A percentile compares a stretch with the other conserved stretches of the same genome.
Conservation (phyloP, 2,113 vertebrate genomes). For the Myanophis thanlyinensis region DNA sequence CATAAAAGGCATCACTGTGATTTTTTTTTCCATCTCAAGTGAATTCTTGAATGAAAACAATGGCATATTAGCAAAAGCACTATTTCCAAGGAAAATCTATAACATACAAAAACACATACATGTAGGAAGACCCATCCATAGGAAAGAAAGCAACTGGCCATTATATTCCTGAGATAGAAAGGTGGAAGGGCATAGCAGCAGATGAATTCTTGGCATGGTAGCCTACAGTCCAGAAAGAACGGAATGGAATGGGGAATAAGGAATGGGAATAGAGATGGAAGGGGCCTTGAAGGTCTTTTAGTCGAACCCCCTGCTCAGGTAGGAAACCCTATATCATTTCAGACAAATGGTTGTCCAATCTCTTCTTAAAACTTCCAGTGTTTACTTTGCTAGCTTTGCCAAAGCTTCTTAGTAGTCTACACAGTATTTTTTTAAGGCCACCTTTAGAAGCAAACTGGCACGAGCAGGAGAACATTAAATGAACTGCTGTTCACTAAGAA, state of each 20-base stretch:
- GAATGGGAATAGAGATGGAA: too few relatives aligned
- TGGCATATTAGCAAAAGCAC: background rate
- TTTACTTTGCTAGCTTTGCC: background rate
- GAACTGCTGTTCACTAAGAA: background rate
- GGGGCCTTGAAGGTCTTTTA: too few relatives aligned
- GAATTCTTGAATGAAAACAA: background rate
- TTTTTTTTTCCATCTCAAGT: background rate
- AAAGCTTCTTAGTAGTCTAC: background rate
- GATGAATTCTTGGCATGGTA: background rate
- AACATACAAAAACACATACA: background rate
- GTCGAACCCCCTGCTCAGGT: too few relatives aligned
- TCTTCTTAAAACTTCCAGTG: too few relatives aligned
- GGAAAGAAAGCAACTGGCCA: background rate
- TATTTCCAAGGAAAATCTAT: background rate
- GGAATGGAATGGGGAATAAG: too few relatives aligned
- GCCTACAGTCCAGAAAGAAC: background rate
- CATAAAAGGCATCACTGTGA: background rate
- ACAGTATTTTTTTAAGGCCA: background rate
- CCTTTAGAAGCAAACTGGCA: background rate
- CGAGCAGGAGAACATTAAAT: background rate
- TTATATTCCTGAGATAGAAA: background rate
- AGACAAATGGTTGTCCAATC: too few relatives aligned
- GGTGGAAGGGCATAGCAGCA: background rate
- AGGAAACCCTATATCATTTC: too few relatives aligned
- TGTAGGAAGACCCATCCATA: background rate